phyloP scores from a whole-genome alignment of 2,113 vertebrate genomes.

The Callopanchax toddi region DNA sequence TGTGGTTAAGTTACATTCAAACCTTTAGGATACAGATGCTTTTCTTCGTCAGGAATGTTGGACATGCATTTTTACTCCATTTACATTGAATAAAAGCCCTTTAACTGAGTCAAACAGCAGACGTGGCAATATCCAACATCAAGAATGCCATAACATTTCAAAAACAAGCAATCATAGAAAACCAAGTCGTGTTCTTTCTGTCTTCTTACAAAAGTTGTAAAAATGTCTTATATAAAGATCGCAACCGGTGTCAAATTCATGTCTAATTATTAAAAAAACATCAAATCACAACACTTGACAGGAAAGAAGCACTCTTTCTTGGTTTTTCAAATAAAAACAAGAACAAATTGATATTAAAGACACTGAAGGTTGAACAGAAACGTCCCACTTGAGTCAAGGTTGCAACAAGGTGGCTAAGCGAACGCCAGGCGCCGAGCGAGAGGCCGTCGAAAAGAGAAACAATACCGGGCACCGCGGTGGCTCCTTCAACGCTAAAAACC shows the following conservation, averaged over 20 bases:
- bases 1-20: conserved; percentile 79
- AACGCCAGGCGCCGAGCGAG: conserved; percentile 29
- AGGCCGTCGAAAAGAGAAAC: conserved; percentile 42
- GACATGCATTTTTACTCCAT: conserved; percentile 77
- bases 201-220: conserved; percentile 68
- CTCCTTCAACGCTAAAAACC: conserved; percentile 61
- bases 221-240: conserved; percentile 48
- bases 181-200: conserved; percentile 44
- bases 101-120: conserved; percentile 73
- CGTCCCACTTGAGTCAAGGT: conserved; percentile 45
- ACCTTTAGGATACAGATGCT: conserved; percentile 72
- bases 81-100: conserved; percentile 75
- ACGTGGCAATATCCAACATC: conserved; percentile 63
- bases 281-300: conserved; percentile 78
- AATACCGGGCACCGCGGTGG: conserved; percentile 72
- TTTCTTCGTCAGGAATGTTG: conserved; percentile 71
- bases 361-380: conserved; percentile 73
- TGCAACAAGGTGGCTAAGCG: conserved; percentile 40
- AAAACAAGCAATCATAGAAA: conserved; percentile 62
- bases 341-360: conserved; percentile 73
- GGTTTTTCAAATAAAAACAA: conserved; percentile 26
- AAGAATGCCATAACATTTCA: conserved; percentile 61
- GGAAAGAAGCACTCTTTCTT: conserved; percentile 62
- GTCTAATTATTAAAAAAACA: conserved; percentile 70
- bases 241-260: conserved; percentile 64